Conservation (phyloP, 2,113 vertebrate species). For the Glaucomys volans region DNA sequence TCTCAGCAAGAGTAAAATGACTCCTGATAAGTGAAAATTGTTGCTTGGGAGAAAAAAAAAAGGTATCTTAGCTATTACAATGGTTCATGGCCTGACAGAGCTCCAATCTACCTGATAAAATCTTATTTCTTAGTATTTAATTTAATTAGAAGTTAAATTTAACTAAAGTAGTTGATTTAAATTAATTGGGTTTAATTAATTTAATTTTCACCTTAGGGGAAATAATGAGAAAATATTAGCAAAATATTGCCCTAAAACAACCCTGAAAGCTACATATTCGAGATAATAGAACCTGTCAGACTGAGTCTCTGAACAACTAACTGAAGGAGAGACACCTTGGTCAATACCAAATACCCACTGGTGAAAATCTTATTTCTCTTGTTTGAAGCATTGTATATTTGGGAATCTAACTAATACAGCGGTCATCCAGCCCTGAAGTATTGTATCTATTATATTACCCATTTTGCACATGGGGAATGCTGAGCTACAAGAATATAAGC, state of each 20-base stretch:
- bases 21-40: not conserved
- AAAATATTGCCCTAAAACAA: slow-evolving; percentile 29
- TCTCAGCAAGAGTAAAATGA: not conserved
- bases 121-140: slow-evolving; percentile 60
- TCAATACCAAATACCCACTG: not conserved
- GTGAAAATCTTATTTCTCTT: not conserved
- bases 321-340: not conserved
- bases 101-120: not conserved
- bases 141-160: slow-evolving; percentile 53
- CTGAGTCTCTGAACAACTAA: not conserved
- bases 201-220: slow-evolving; percentile 43
- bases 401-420: not conserved
- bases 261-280: not conserved
- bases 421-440: not conserved
- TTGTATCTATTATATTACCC: not conserved
- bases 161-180: slow-evolving; percentile 67
- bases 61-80: not conserved
- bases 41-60: not conserved
- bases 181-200: slow-evolving; percentile 68
- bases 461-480: not conserved
- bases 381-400: not conserved
- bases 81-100: not conserved
- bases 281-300: not conserved
- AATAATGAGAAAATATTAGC: slow-evolving; percentile 34
- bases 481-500: not conserved